Conservation (phyloP, 2,797 vertebrate genomes). For the Diceros bicornis region DNA sequence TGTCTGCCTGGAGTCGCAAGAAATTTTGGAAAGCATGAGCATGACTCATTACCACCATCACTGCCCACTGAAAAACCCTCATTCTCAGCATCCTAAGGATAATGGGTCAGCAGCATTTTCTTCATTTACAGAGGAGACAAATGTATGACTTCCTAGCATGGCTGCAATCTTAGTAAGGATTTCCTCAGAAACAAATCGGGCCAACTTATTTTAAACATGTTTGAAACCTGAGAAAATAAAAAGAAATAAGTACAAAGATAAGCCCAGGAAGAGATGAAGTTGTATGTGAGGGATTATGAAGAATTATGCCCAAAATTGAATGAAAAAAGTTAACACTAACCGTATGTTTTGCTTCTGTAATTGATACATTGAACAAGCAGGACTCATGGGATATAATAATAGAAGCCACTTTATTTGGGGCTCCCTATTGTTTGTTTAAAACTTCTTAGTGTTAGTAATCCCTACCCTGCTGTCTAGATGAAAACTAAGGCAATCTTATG, state of each 20-base stretch:
- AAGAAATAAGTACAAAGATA: slow-evolving; percentile 23
- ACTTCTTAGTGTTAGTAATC: neutral
- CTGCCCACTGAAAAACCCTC: slow-evolving; percentile 10
- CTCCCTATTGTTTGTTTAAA: neutral
- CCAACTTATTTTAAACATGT: slow-evolving; percentile 63
- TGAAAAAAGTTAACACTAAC: neutral
- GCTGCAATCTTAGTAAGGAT: slow-evolving; percentile 51
- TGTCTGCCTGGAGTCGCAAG: slow-evolving; percentile 20
- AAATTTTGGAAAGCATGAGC: neutral
- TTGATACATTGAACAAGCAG: neutral
- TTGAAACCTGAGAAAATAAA: slow-evolving; percentile 60
- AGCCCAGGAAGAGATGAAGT: neutral
- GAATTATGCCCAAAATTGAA: neutral
- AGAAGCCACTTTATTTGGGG: neutral
- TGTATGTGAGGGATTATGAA: neutral
- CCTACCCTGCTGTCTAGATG: neutral
- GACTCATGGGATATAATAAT: neutral
- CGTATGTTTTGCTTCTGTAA: neutral
- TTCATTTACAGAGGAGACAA: slow-evolving; percentile 47
- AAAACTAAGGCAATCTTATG: neutral
- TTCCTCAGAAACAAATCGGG: slow-evolving; percentile 61
- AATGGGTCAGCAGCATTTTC: slow-evolving; percentile 63
- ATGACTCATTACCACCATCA: neutral
- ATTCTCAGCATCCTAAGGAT: slow-evolving; percentile 54
- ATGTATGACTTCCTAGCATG: neutral